Evolutionary conservation across 2,113 vertebrate genomes (phyloP).

Genomic region (Columba livia): DNA sequence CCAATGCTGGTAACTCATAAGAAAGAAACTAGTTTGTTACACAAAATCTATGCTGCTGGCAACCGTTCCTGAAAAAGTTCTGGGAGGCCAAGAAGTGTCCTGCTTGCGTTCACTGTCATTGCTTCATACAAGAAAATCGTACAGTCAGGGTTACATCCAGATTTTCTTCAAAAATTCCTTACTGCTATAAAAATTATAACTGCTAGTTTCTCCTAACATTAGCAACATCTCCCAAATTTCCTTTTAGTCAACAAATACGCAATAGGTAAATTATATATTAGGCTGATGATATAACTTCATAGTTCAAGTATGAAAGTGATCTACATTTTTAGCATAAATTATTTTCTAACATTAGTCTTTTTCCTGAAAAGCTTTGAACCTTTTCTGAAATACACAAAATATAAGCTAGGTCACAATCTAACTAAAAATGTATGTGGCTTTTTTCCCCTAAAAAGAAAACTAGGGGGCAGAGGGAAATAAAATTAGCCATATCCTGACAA

Average conservation of each 20-base stretch:
- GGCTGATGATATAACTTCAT: background rate
- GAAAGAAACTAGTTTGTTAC: background rate
- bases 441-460: background rate
- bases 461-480: background rate
- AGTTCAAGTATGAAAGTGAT: background rate
- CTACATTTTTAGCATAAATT: background rate
- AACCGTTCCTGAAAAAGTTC: background rate
- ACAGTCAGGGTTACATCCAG: background rate
- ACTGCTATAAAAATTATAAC: background rate
- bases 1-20: background rate
- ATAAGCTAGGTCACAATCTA: background rate
- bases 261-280: background rate
- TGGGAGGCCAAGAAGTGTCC: background rate
- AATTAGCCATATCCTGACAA: background rate
- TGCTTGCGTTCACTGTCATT: background rate
- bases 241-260: background rate
- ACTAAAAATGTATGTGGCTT: background rate
- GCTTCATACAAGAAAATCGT: background rate
- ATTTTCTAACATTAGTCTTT: background rate
- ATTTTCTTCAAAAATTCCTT: background rate
- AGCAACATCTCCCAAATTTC: background rate
- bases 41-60: background rate
- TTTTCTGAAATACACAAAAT: background rate
- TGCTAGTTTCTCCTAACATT: background rate
- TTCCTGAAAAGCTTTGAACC: background rate